phyloP scores from a whole-genome alignment of 2,797 vertebrate species.

The Periparus ater region DNA sequence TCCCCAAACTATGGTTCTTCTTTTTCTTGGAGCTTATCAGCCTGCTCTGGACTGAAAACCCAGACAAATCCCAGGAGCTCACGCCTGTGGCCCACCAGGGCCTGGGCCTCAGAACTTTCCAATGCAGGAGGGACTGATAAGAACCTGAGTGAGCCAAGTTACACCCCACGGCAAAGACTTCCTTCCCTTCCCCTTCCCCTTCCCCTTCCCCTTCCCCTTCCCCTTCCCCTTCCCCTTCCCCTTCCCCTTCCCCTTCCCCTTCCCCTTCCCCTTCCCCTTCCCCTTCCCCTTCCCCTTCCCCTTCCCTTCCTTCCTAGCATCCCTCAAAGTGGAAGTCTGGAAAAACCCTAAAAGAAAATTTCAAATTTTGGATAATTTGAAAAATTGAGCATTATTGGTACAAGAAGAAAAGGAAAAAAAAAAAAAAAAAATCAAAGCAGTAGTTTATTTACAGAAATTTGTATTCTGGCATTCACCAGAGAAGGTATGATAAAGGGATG shows the following conservation, averaged over 20 bases:
- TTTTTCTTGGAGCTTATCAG: not conserved
- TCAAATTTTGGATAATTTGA: not conserved
- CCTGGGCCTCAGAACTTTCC: accelerated
- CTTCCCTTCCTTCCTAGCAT: no score
- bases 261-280: no score
- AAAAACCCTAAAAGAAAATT: not conserved
- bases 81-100: accelerated
- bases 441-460: not conserved
- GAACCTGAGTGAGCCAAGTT: not conserved
- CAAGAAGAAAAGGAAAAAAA: not conserved
- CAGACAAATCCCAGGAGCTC: not conserved
- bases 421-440: not conserved
- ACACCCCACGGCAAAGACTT: accelerated
- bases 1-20: not conserved
- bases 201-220: no score
- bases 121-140: not conserved
- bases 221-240: no score
- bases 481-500: not conserved
- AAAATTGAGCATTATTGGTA: not conserved
- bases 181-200: no score
- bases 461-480: not conserved
- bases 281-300: no score
- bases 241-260: no score
- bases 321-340: not conserved
- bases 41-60: not conserved